Base-by-base conservation (phyloP, 2,797 vertebrate genomes). In the Intellagama lesueurii region DNA sequence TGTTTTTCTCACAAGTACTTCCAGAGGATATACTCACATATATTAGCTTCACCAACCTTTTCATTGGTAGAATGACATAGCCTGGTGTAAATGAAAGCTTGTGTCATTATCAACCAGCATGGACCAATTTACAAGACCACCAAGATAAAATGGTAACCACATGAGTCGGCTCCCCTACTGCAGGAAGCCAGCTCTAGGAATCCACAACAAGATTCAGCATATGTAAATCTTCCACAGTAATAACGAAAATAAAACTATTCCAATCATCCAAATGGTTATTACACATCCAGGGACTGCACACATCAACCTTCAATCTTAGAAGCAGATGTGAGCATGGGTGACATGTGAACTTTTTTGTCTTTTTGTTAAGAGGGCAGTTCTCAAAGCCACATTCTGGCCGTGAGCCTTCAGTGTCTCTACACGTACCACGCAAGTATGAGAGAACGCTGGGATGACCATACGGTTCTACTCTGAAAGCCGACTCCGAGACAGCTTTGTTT, bases 291-390 rank as follows among this genome's bases (percentile, higher is more conserved):
- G 52, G 19, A n/a, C 7, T 84, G 19, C n/a, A 47, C 16, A 49
- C 7, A 49, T 16, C 24, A 76, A 24, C 12, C 12, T 44, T 77
- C 44, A 44, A 19, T 86, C 49, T 91, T 86, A 91, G 91, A 94
- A 94, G 92, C 88, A 92, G 0, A 30, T 49, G 75, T 78, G 73
- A 87, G 78, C 86, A 66, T 89, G 88, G 73, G 89, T 82, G 89
- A 83, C 44, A 44, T 5, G 9, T 26, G 7, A 17, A 16, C 56
- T 40, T 56, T 40, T 40, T 40, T 47, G 28, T 78, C 75, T 47
- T 79, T 79, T 70, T 2, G 26, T 77, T 49, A 56, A 70, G 22
- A 47, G 4, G 32, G 56, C 44, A 56, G 2, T 30, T 81, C 88
- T 40, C 9, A 35, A 81, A 86, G 1, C 12, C 32, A 81, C 80